A percentile compares a stretch with the other conserved stretches of the same genome.
phyloP scores from a whole-genome alignment of 2,113 vertebrate genomes.

The Lophotis ruficrista region DNA sequence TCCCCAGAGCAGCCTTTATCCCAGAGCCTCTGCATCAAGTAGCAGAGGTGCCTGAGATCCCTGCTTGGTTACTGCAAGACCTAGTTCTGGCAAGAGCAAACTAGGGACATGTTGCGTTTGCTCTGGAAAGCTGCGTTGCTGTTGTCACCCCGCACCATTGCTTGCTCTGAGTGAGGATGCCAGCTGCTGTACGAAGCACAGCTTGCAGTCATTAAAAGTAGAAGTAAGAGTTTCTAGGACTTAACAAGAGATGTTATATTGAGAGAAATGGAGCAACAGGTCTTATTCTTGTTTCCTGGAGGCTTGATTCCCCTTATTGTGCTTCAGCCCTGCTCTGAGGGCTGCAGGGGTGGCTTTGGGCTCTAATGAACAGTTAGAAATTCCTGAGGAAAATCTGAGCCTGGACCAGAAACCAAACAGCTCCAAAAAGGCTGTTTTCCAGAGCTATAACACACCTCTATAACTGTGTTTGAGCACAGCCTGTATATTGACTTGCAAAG shows the following conservation, averaged over 20 bases:
- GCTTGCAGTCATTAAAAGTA: neutral
- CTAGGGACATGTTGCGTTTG: fast-evolving
- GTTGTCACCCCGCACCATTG: neutral
- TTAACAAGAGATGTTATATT: neutral
- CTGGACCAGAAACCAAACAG: neutral
- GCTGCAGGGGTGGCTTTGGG: neutral
- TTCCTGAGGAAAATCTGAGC: neutral
- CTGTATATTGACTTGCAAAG: neutral
- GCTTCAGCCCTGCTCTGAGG: neutral
- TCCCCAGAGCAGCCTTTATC: neutral
- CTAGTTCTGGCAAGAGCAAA: neutral
- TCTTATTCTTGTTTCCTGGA: neutral
- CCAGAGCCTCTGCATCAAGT: neutral
- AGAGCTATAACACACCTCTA: neutral
- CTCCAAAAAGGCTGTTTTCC: neutral
- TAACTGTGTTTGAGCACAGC: neutral
- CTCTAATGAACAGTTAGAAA: neutral
- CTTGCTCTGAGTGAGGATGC: neutral
- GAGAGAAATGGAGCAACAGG: neutral
- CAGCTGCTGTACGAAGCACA: neutral
- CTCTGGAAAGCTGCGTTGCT: fast-evolving
- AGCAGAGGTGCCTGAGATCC: neutral
- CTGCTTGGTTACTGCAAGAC: neutral
- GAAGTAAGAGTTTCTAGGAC: neutral
- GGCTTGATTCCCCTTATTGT: neutral